Conservation (phyloP, 1,140 invertebrate genomes). For the Cotesia vestalis region DNA sequence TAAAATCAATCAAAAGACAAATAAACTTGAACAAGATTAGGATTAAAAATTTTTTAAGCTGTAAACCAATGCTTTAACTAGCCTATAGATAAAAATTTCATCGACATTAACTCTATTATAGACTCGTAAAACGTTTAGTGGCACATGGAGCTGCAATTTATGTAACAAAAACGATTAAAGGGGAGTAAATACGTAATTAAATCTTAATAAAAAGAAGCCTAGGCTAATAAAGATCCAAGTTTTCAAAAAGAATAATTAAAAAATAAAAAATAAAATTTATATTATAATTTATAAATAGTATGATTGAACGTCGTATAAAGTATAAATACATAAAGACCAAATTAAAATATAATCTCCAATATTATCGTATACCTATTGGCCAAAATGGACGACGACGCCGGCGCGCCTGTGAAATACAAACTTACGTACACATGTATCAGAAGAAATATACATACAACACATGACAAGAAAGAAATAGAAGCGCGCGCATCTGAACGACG, state of each 20-base stretch:
- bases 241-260: no score
- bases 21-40: no score
- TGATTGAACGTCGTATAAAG: not conserved
- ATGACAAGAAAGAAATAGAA: not conserved
- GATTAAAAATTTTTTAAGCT: no score
- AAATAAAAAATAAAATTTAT: no score
- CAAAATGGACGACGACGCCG: constrained; percentile 27
- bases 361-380: not conserved
- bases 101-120: not conserved
- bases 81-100: not conserved
- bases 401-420: constrained; percentile 12
- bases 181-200: not conserved
- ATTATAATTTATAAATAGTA: no score
- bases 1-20: no score
- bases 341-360: constrained; percentile 1
- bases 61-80: no score
- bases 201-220: not conserved
- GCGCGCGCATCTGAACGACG: constrained; percentile 21
- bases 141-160: constrained; percentile 39
- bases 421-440: not conserved
- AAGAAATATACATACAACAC: not conserved
- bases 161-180: constrained; percentile 49
- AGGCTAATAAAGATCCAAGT: no score
- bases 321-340: not conserved
- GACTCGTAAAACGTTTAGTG: constrained; percentile 28